These are phyloP conservation scores for Odocoileus hemionus DNA, from an alignment of 2,113 vertebrate species.

Conservation along the genomic window DNA sequence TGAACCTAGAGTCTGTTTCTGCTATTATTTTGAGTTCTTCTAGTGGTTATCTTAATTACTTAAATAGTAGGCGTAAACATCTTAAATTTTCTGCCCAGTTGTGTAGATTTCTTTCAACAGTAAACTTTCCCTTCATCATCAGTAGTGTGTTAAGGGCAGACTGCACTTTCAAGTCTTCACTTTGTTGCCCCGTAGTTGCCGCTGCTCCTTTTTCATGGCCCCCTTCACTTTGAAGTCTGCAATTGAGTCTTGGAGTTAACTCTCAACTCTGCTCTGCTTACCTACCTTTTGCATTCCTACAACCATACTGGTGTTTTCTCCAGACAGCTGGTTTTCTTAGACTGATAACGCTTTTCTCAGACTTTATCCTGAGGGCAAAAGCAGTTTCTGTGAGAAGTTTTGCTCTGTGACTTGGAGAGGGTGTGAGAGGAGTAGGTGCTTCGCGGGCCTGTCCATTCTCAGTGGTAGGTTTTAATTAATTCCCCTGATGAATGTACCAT, in stretches of 20 bases:
- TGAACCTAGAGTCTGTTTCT: background rate
- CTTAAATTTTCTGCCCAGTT: background rate
- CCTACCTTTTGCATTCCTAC: background rate
- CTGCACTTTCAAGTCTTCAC: background rate
- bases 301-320: background rate
- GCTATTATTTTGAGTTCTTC: background rate
- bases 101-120: background rate
- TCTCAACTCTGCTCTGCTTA: background rate
- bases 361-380: constrained; percentile 8
- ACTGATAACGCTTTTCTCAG: background rate
- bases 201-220: background rate
- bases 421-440: background rate
- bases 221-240: background rate
- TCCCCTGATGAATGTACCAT: background rate
- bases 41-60: background rate
- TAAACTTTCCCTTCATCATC: background rate
- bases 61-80: background rate
- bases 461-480: background rate
- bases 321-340: constrained; percentile 9
- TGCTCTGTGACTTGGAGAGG: background rate
- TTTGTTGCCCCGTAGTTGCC: background rate
- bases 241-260: background rate
- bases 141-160: background rate
- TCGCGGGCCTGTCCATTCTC: background rate
- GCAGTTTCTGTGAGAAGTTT: background rate